Percentiles rank a stretch among this genome's conserved stretches.
Evolutionary conservation across 1,140 invertebrate species (phyloP).

Genomic region (Bombus haemorrhoidalis): DNA sequence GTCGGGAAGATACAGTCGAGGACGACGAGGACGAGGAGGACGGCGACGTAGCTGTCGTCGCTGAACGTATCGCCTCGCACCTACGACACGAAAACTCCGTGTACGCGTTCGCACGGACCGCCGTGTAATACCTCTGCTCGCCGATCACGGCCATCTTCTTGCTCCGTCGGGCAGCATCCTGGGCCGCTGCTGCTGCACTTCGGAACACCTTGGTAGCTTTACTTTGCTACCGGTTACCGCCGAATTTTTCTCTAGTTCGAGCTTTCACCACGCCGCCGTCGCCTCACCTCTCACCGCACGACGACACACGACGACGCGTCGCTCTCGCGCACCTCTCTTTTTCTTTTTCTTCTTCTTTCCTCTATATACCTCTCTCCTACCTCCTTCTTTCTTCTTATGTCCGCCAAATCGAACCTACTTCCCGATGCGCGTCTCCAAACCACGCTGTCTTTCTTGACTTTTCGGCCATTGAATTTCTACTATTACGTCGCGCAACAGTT

Average conservation of each 20-base stretch:
- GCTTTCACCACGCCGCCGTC: slow-evolving; percentile 47
- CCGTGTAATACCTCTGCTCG: slow-evolving; percentile 71
- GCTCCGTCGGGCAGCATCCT: slow-evolving; percentile 76
- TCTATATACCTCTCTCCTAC: slow-evolving; percentile 18
- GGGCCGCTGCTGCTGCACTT: slow-evolving; percentile 62
- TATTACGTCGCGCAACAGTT: slow-evolving; percentile 12
- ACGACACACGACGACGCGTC: slow-evolving; percentile 43
- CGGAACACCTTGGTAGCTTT: slow-evolving; percentile 66
- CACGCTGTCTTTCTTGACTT: slow-evolving; percentile 19
- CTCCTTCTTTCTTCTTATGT: slow-evolving; percentile 26
- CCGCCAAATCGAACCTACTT: slow-evolving; percentile 34
- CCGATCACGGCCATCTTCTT: slow-evolving; percentile 80
- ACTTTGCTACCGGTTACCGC: slow-evolving; percentile 34
- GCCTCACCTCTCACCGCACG: slow-evolving; percentile 14
- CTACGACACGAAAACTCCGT: slow-evolving; percentile 60
- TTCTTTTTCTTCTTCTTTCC: slow-evolving; percentile 12
- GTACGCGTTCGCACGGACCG: slow-evolving; percentile 64
- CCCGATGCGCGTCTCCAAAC: slow-evolving; percentile 37
- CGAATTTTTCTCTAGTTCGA: slow-evolving; percentile 26
- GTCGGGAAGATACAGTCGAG: slow-evolving; percentile 33
- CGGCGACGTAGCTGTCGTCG: slow-evolving; percentile 26
- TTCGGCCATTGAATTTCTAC: slow-evolving; percentile 11
- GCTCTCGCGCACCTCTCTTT: slow-evolving; percentile 10
- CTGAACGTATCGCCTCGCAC: slow-evolving; percentile 19
- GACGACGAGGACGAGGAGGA: slow-evolving; percentile 37